Evolutionary conservation across 2,113 vertebrate genomes (phyloP).

Genomic region (Xiphorhynchus elegans): DNA sequence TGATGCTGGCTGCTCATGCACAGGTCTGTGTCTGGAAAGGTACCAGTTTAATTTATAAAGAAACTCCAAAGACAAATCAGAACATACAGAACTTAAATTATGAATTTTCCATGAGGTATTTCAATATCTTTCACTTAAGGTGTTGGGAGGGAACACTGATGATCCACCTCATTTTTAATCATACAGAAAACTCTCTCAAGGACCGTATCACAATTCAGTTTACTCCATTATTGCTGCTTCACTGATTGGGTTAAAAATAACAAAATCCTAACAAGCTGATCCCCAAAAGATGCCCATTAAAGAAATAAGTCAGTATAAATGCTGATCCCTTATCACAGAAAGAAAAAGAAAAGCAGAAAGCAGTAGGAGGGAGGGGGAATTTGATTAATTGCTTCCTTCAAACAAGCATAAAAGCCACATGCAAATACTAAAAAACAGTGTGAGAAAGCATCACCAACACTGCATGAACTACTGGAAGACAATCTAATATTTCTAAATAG

Average conservation of each 20-base stretch:
- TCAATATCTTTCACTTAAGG: background rate
- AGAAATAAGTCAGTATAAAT: background rate
- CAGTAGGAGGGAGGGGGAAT: background rate
- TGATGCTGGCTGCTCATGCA: background rate
- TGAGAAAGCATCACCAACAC: background rate
- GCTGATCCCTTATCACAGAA: background rate
- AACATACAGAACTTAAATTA: background rate
- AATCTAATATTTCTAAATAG: background rate
- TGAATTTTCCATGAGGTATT: background rate
- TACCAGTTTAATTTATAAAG: background rate
- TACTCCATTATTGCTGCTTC: background rate
- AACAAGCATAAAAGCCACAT: background rate
- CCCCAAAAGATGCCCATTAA: background rate
- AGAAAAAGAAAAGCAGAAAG: background rate
- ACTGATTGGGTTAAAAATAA: background rate
- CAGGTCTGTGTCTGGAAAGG: background rate
- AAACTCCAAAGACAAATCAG: background rate
- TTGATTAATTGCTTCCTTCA: slow-evolving; percentile 25
- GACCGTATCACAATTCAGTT: background rate
- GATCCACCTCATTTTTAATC: background rate
- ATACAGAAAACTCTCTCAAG: background rate
- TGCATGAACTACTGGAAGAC: background rate
- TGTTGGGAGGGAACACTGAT: background rate
- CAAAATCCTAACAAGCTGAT: background rate
- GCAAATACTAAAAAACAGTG: background rate